Percentiles rank a stretch among this genome's conserved stretches.
Evolutionary conservation across 2,888 invertebrate genomes (phyloP).

Genomic region (Rotaria macrura): DNA sequence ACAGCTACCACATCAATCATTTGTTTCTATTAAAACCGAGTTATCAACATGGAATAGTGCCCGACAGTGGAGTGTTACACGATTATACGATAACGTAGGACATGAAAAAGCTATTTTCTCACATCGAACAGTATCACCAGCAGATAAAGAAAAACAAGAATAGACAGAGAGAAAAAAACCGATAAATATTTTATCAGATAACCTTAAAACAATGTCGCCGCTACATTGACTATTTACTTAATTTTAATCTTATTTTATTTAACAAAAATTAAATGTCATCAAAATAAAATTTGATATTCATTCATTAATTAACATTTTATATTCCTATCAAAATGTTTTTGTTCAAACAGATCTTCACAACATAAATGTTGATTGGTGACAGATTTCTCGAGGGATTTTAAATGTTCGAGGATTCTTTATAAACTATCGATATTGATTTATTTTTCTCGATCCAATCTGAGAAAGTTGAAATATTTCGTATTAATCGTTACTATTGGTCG

Average conservation of each 20-base stretch:
- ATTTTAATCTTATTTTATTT: neutral
- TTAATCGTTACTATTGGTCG: too few species aligned
- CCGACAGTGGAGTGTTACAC: neutral
- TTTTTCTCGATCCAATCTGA: too few species aligned
- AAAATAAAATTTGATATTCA: too few species aligned
- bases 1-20: neutral
- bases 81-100: neutral
- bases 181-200: neutral
- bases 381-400: too few species aligned
- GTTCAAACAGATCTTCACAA: too few species aligned
- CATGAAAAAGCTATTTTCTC: neutral
- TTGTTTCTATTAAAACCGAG: neutral
- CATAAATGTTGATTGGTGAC: too few species aligned
- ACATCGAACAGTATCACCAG: neutral
- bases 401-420: too few species aligned
- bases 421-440: too few species aligned
- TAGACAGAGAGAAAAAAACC: neutral
- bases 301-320: too few species aligned
- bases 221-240: neutral
- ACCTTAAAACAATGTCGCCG: neutral
- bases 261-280: too few species aligned
- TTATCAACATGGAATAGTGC: neutral
- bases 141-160: neutral
- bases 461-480: too few species aligned
- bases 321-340: too few species aligned